Conservation (phyloP, 2,888 invertebrate species). For the Acrobasis suavella region DNA sequence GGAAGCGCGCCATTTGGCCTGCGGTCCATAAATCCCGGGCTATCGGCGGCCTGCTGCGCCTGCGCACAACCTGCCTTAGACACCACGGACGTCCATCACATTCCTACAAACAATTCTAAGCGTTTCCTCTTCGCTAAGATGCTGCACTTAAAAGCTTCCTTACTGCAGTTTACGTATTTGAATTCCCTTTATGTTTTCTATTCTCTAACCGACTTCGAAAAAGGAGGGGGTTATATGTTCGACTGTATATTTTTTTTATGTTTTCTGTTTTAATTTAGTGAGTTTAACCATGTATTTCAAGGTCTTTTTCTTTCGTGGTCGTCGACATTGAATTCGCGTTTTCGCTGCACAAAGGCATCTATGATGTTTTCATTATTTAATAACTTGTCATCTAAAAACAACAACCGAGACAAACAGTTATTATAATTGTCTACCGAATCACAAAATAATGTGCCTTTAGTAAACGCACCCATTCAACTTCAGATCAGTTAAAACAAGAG, state of each 20-base stretch:
- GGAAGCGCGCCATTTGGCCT: conserved; percentile 16
- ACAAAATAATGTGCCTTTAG: no score
- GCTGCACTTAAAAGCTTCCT: conserved; percentile 1
- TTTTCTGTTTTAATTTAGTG: no score
- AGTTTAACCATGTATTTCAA: no score
- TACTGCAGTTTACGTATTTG: not conserved
- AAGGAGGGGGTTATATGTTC: no score
- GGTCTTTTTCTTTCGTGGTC: no score
- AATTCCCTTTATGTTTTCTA: no score
- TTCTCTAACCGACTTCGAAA: no score
- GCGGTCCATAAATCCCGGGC: conserved; percentile 26
- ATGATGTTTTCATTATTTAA: not conserved
- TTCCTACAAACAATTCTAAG: not conserved
- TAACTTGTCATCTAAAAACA: not conserved
- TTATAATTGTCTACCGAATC: no score
- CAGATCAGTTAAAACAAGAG: no score
- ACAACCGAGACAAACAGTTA: no score
- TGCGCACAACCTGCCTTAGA: not conserved
- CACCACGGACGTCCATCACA: not conserved
- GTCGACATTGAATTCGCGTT: not conserved
- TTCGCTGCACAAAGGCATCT: not conserved
- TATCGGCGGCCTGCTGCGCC: not conserved
- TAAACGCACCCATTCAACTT: no score
- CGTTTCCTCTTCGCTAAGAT: not conserved
- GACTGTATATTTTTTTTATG: no score